These are phyloP conservation scores for Orientallactaga sibirica DNA, from an alignment of 2,797 vertebrate genomes.

Conservation along the genomic window DNA sequence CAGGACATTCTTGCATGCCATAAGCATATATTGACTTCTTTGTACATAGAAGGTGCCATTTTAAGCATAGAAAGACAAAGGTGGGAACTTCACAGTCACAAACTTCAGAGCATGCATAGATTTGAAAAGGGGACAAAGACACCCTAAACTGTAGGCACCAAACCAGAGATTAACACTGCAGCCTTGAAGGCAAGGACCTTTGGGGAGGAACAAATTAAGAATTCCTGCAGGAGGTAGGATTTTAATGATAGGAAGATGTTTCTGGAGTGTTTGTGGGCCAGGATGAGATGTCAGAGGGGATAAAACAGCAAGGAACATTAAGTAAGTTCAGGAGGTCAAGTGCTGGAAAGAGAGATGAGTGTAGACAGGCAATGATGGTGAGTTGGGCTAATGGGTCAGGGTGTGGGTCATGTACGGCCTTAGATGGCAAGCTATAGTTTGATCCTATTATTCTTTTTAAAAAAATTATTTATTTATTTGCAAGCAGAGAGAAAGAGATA, in stretches of 20 bases:
- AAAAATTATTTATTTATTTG: too few species aligned
- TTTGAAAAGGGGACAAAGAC: not conserved
- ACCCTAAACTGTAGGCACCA: not conserved
- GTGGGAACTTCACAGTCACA: too few species aligned
- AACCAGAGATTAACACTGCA: not conserved
- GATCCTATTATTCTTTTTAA: too few species aligned
- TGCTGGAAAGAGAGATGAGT: not conserved
- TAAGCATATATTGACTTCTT: not conserved
- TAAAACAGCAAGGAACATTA: not conserved
- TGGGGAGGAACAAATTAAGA: not conserved
- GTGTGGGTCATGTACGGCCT: not conserved
- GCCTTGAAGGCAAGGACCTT: not conserved
- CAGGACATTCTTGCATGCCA: not conserved
- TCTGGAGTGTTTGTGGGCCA: not conserved
- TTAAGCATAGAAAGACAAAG: not conserved
- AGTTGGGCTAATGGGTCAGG: not conserved
- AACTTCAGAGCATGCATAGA: not conserved
- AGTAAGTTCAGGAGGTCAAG: not conserved
- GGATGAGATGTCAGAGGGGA: not conserved
- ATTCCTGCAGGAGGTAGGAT: not conserved
- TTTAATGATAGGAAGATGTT: not conserved
- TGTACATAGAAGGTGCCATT: not conserved
- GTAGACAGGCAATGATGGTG: not conserved
- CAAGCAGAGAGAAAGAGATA: too few species aligned
- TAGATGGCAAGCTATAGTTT: not conserved